These are phyloP conservation scores for Plusia festucae DNA, from an alignment of 2,888 invertebrate genomes.

Conservation along the genomic window DNA sequence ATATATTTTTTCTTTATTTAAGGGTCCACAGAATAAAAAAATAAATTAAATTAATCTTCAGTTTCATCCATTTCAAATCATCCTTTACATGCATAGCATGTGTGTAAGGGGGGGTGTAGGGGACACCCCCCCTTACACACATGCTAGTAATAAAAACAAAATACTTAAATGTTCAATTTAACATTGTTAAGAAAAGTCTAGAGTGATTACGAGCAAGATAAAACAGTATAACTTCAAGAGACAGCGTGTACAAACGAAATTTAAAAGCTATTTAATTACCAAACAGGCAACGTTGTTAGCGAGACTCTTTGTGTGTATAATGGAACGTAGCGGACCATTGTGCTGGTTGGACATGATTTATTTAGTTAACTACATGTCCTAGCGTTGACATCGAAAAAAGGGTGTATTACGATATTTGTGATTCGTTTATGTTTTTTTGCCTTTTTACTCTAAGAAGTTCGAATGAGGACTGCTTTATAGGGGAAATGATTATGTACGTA, in stretches of 20 bases:
- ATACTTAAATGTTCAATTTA: not conserved
- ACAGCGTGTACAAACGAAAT: constrained; percentile 35
- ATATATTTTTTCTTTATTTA: too few relatives aligned
- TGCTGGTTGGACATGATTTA: constrained; percentile 47
- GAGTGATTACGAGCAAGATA: not conserved
- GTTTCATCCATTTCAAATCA: too few relatives aligned
- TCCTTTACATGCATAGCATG: too few relatives aligned
- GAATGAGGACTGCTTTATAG: not conserved
- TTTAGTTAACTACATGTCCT: constrained; percentile 29
- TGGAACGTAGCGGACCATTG: constrained; percentile 44
- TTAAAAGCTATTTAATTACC: constrained; percentile 54
- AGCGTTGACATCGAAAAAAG: not conserved
- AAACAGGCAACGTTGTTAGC: constrained; percentile 47
- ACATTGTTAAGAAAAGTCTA: not conserved
- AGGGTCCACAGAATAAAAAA: too few relatives aligned
- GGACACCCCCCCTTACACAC: not conserved
- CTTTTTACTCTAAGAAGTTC: not conserved
- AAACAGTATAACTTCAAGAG: constrained; percentile 20
- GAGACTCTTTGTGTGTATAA: constrained; percentile 52
- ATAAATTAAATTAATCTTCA: too few relatives aligned
- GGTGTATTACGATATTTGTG: not conserved
- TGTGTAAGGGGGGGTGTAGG: too few relatives aligned
- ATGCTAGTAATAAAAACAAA: not conserved
- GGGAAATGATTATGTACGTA: not conserved
- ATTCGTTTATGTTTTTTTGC: constrained; percentile 2